phyloP scores from a whole-genome alignment of 2,888 invertebrate genomes.

The Meliscaeva auricollis region DNA sequence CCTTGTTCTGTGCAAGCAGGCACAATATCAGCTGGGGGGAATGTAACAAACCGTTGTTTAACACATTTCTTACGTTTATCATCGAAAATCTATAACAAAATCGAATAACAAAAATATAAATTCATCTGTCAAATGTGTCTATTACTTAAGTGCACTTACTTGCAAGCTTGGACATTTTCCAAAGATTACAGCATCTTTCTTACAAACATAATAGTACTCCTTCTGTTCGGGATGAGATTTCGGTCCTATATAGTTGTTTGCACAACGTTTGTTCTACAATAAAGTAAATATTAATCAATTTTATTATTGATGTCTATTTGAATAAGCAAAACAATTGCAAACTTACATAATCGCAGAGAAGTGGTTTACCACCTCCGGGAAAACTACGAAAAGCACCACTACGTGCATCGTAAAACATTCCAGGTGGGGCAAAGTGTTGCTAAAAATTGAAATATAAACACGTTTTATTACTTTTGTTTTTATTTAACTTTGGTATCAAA shows the following conservation, averaged over 20 bases:
- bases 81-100: conserved; percentile 78
- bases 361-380: conserved; percentile 83
- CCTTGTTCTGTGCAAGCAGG: conserved; percentile 78
- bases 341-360: conserved; percentile 82
- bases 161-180: conserved; percentile 82
- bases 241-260: conserved; percentile 81
- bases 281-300: conserved; percentile 28
- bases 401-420: conserved; percentile 81
- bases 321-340: neutral
- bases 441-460: conserved; percentile 43
- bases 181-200: conserved; percentile 82
- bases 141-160: conserved; percentile 77
- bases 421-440: conserved; percentile 74
- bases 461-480: conserved; percentile 25
- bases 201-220: conserved; percentile 84
- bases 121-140: neutral
- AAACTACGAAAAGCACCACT: conserved; percentile 80
- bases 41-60: conserved; percentile 76
- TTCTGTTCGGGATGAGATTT: conserved; percentile 82
- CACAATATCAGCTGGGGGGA: conserved; percentile 77
- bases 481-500: conserved; percentile 24
- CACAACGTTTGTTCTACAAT: conserved; percentile 82
- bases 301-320: neutral
- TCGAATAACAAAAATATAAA: neutral
- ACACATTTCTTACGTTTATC: conserved; percentile 79